Conservation (phyloP, 2,888 invertebrate species). For the Aphrophora alni region DNA sequence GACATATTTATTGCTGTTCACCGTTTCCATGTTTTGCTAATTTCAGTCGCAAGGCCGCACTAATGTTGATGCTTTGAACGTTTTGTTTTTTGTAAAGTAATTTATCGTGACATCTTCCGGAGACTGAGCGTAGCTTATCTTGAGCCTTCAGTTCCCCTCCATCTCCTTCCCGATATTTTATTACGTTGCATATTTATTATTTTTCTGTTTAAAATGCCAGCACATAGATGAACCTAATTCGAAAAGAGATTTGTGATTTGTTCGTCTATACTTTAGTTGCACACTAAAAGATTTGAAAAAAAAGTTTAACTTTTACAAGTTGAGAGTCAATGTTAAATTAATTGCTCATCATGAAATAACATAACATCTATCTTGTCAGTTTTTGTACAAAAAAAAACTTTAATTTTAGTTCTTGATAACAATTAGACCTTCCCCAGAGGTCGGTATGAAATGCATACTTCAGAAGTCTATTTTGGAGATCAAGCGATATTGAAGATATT, state of each 20-base stretch:
- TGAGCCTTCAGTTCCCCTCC: constrained; percentile 22
- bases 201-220: background rate
- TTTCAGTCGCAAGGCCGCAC: constrained; percentile 35
- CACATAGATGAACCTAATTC: background rate
- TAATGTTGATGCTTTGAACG: constrained; percentile 43
- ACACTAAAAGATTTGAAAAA: too few relatives aligned
- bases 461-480: too few relatives aligned
- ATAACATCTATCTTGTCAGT: too few relatives aligned
- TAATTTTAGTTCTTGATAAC: too few relatives aligned
- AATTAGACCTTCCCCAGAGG: too few relatives aligned
- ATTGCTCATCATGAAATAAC: too few relatives aligned
- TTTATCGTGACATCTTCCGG: constrained; percentile 39
- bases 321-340: too few relatives aligned
- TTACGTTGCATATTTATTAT: background rate
- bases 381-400: too few relatives aligned
- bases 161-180: constrained; percentile 4
- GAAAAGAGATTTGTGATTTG: background rate
- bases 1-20: constrained; percentile 33
- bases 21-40: constrained; percentile 45
- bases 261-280: too few relatives aligned
- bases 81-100: constrained; percentile 35
- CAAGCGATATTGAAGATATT: too few relatives aligned
- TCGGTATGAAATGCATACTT: too few relatives aligned
- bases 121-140: constrained; percentile 33
- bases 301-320: too few relatives aligned